phyloP scores from a whole-genome alignment of 2,888 invertebrate species.

The Chironomus riparius region DNA sequence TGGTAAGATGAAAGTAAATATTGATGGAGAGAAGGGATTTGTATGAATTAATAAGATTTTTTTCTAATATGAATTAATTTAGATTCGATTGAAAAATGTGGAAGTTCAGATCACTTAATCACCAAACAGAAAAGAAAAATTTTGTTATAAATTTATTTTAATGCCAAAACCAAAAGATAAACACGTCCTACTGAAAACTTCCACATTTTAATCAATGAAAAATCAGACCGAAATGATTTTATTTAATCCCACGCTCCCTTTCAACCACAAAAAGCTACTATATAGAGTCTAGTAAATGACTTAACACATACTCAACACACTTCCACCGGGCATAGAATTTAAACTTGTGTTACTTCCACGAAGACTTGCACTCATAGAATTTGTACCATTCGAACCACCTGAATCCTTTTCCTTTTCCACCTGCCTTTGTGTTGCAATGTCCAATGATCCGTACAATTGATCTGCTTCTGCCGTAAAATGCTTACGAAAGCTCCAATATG shows the following conservation, averaged over 20 bases:
- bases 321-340: constrained; percentile 33
- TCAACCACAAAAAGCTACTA: constrained; percentile 14
- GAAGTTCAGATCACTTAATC: not conserved
- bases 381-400: constrained; percentile 33
- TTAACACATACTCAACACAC: constrained; percentile 33
- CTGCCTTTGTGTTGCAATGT: constrained; percentile 57
- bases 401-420: constrained; percentile 46
- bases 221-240: not conserved
- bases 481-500: constrained; percentile 81
- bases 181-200: not conserved
- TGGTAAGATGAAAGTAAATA: not conserved
- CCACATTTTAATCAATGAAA: not conserved
- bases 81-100: not conserved
- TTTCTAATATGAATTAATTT: not conserved
- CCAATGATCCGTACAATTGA: constrained; percentile 68
- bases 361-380: constrained; percentile 34
- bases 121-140: not conserved
- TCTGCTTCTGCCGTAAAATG: constrained; percentile 90
- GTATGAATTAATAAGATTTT: not conserved
- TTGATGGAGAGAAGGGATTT: not conserved
- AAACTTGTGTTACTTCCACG: constrained; percentile 35
- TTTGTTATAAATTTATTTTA: not conserved
- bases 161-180: not conserved
- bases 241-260: not conserved
- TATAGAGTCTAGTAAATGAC: not conserved